phyloP scores from a whole-genome alignment of 2,797 vertebrate genomes.

The Gymnoscopelus braueri region DNA sequence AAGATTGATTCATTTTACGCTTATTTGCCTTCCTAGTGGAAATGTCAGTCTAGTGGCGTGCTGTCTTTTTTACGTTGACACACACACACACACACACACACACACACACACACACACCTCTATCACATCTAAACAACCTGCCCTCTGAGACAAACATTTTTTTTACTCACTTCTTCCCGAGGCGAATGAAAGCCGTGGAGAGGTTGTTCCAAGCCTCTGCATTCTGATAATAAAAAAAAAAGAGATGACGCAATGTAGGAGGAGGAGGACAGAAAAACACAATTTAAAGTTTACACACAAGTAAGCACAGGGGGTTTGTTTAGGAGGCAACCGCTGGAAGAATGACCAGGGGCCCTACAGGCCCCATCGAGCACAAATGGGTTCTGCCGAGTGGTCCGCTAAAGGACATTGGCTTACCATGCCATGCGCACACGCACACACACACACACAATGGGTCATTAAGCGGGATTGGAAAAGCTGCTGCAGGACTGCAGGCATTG shows the following conservation, averaged over 20 bases:
- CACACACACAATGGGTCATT: conserved; percentile 6
- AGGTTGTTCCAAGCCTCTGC: conserved; percentile 99
- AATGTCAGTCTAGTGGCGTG: no score
- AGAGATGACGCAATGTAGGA: not conserved
- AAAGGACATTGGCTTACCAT: not conserved
- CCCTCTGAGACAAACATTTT: not conserved
- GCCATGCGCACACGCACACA: no score
- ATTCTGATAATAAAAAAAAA: conserved; percentile 82
- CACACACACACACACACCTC: not conserved
- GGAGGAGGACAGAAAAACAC: not conserved
- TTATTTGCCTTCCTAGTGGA: no score
- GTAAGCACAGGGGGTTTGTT: conserved; percentile 1
- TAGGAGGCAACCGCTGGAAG: not conserved
- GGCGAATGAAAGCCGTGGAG: conserved; percentile 93
- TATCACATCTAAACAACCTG: not conserved
- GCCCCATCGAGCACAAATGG: not conserved
- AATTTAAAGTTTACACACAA: conserved; percentile 16
- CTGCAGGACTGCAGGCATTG: conserved; percentile 1
- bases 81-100: not conserved
- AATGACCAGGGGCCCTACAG: not conserved
- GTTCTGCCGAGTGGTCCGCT: conserved; percentile 1
- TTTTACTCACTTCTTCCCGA: conserved; percentile 92
- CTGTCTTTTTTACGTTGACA: not conserved
- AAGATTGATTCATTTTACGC: no score
- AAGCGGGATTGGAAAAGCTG: conserved; percentile 6